Evolutionary conservation across 2,888 invertebrate genomes (phyloP), one percentile per base, ranked within the genome.

Genomic region (Hemistola chrysoprasaria): DNA sequence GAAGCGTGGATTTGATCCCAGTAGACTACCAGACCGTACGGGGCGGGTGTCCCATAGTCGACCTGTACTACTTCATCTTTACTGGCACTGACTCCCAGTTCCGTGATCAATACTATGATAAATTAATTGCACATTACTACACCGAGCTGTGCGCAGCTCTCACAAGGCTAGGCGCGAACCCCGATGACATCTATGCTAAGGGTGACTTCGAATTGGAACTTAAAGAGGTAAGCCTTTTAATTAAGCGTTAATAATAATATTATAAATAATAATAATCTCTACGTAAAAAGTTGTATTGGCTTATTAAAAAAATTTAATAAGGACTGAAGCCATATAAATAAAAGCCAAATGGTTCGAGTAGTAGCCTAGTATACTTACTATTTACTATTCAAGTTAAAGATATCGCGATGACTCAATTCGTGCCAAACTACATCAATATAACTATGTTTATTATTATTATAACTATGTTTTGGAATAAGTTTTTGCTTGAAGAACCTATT

Each of bases 1-100:
- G 67, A 2, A 46, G 38, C 0, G 22, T 74, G 0, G 49, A 71
- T 2, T 48, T 71, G n/a, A 60, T 71, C 6, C 51, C 71, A 0
- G 62, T 84, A 8, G 83, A 84, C 48, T 75, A 72, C 27, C 84
- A 84, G 50, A 75, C 78, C 0, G 38, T 82, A 4, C 69, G 71
- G 37, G 59, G 62, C 0, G 74, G 74, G 3, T 62, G 70, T 24
- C 71, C 69, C 0, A 52, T 70, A n/a, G 44, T 59, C 0, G 83
- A 83, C 50, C 64, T 84, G 5, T 37, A 81, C 7, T 80, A 80
- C 60, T 73, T 82, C 48, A 67, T 82, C 34, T 70, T 75, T 55
- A 53, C 70, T 1, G 72, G 80, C 11, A 65, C 81, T 0, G 81
- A 80, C 49, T 65, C 65, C 23, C 45, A 64, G 45, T 81, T 83